These are phyloP conservation scores for Chelonus formosanus DNA, from an alignment of 2,888 invertebrate genomes.

Conservation along the genomic window DNA sequence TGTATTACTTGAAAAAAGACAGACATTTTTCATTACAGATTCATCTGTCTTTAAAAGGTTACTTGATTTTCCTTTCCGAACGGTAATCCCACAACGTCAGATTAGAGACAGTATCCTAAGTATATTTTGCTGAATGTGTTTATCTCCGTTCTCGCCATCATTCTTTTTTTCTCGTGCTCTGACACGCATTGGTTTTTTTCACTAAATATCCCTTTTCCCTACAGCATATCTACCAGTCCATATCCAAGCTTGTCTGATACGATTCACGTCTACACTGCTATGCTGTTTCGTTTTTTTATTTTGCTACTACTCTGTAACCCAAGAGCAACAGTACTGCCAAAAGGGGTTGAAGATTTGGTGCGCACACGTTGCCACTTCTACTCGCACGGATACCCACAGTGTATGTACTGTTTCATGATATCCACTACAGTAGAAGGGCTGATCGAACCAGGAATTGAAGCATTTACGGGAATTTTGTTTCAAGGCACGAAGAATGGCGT, in stretches of 20 bases:
- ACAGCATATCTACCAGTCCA: too few relatives aligned
- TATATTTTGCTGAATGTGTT: constrained; percentile 54
- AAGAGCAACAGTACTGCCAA: too few relatives aligned
- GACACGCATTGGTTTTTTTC: constrained; percentile 25
- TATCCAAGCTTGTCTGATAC: not conserved
- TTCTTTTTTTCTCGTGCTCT: constrained; percentile 27
- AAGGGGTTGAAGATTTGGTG: constrained; percentile 19
- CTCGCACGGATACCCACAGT: constrained; percentile 27
- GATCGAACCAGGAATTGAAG: constrained; percentile 38
- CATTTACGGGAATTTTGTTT: constrained; percentile 45
- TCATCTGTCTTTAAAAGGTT: constrained; percentile 44
- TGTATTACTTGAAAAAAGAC: constrained; percentile 2
- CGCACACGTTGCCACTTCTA: too few relatives aligned
- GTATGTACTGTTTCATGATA: constrained; percentile 34
- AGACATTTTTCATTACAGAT: constrained; percentile 46
- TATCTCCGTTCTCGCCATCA: constrained; percentile 52
- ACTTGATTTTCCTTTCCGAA: constrained; percentile 53
- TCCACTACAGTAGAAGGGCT: constrained; percentile 34
- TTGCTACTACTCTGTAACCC: not conserved
- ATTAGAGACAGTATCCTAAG: constrained; percentile 46
- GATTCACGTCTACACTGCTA: not conserved
- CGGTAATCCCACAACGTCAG: constrained; percentile 52
- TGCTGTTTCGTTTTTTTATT: not conserved
- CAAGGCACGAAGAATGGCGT: constrained; percentile 40
- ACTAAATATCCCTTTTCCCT: constrained; percentile 38